These are phyloP conservation scores for Passer montanus DNA, from an alignment of 2,113 vertebrate species.

Conservation along the genomic window DNA sequence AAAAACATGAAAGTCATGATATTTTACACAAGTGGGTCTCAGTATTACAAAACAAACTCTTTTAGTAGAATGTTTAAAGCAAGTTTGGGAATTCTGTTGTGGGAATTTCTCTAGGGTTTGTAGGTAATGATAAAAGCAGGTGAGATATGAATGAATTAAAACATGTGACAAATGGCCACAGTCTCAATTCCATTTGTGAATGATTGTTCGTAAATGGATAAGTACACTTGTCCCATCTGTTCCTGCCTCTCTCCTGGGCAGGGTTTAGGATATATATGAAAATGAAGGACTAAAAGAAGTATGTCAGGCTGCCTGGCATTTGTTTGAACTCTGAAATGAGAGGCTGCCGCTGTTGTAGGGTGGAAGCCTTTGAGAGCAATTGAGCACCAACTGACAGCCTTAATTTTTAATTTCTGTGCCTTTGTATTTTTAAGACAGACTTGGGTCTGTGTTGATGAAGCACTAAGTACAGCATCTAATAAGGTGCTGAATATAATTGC, in stretches of 20 bases:
- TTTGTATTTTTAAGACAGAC: background rate
- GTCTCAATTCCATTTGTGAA: background rate
- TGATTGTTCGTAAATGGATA: background rate
- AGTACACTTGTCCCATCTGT: background rate
- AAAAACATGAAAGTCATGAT: background rate
- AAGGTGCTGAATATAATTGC: conserved; percentile 2
- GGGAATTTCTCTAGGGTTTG: background rate
- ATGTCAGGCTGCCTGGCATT: background rate
- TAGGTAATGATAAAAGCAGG: background rate
- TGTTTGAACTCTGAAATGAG: background rate
- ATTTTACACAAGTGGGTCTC: background rate
- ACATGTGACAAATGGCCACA: background rate
- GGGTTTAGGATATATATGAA: background rate
- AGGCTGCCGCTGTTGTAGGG: background rate
- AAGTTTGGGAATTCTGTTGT: background rate
- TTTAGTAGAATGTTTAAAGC: background rate
- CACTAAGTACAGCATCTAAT: background rate
- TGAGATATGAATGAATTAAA: background rate
- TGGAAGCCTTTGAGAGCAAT: background rate
- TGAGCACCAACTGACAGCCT: background rate
- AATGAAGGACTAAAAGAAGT: background rate
- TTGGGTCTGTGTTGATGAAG: background rate
- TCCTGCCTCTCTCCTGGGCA: background rate
- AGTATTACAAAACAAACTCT: background rate
- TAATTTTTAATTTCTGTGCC: background rate